A percentile compares a stretch with the other conserved stretches of the same genome.
Evolutionary conservation across 2,113 vertebrate genomes (phyloP).

Genomic region (Ptyas mucosa): DNA sequence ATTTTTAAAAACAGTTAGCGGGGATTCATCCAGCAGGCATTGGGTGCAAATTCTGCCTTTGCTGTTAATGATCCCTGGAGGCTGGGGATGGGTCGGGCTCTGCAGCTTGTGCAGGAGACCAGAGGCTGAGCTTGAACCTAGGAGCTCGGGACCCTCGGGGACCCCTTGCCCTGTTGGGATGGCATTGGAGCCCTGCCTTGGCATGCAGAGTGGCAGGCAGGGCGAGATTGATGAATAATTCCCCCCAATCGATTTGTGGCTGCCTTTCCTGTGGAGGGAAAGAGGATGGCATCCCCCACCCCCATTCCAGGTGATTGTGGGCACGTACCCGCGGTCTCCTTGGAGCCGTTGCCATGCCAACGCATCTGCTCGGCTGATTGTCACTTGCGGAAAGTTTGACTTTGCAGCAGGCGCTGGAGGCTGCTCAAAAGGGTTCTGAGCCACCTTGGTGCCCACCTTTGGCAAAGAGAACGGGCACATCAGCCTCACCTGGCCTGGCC

Average conservation of each 20-base stretch:
- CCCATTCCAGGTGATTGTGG: not conserved
- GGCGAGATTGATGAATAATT: conserved; percentile 26
- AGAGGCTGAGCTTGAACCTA: not conserved
- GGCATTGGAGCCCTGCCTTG: not conserved
- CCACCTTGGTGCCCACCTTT: not conserved
- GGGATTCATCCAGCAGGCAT: not conserved
- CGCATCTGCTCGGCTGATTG: not conserved
- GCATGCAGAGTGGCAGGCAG: not conserved
- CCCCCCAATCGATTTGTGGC: not conserved
- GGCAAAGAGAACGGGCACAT: not conserved
- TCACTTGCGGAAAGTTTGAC: not conserved
- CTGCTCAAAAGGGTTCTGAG: too few relatives aligned
- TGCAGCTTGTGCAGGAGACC: not conserved
- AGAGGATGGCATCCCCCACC: not conserved
- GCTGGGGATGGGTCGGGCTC: not conserved
- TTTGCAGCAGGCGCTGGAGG: not conserved
- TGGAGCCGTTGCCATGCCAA: conserved; percentile 17
- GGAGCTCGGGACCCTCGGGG: not conserved
- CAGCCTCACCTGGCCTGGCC: not conserved
- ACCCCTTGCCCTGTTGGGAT: not conserved
- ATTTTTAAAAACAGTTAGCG: not conserved
- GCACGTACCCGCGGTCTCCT: not conserved
- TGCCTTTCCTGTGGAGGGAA: not conserved
- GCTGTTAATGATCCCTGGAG: not conserved
- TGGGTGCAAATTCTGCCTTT: not conserved